Base-by-base conservation (phyloP, 2,888 invertebrate species). In the Agrypnus murinus region DNA sequence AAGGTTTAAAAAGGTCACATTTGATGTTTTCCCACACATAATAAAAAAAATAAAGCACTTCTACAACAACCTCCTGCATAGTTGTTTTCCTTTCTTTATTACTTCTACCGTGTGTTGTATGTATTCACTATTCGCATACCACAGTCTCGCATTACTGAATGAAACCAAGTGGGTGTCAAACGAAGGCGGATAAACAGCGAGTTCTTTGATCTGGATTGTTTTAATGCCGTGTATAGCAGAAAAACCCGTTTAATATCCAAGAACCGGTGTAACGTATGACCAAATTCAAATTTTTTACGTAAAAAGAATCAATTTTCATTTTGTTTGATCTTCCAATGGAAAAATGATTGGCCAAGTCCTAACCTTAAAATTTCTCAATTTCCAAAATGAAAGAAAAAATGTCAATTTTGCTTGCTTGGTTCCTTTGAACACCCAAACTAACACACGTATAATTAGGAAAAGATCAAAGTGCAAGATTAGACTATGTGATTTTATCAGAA, bases 181-280 rank as follows among this genome's bases (percentile, higher is more conserved):
- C 48, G 40, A 59, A 59, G 58, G 66, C 36, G 66, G 46, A 34
- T 36, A 48, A 59, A 31, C 50, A 25, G 25, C 66, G 32, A 48
- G 45, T 50, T 59, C 66, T 59, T 60, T 50, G 58, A 48, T 38
- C 25, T 15, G 40, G 34, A 59, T 53, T 48, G 25, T 34, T 57
- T 65, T 32, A 14, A n/a, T 45, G 14, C 57, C 45, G 65, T 17
- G 34, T 65, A 34, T 15, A 38, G 50, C 15, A 40, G 19, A 59
- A 66, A 59, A 66, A 66, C 58, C 66, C 19, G 66, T 60, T 66
- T 38, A 8, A 15, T 46, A 48, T 31, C 9, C 12, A 15, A 17
- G 17, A 19, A 66, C 59, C 59, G 36, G 66, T 50, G 46, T 66
- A 66, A 59, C 65, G 59, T 59, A 58, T 60, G 38, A n/a, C 55